Base-by-base conservation (phyloP, 2,888 invertebrate species). In the Pandemis heparana region DNA sequence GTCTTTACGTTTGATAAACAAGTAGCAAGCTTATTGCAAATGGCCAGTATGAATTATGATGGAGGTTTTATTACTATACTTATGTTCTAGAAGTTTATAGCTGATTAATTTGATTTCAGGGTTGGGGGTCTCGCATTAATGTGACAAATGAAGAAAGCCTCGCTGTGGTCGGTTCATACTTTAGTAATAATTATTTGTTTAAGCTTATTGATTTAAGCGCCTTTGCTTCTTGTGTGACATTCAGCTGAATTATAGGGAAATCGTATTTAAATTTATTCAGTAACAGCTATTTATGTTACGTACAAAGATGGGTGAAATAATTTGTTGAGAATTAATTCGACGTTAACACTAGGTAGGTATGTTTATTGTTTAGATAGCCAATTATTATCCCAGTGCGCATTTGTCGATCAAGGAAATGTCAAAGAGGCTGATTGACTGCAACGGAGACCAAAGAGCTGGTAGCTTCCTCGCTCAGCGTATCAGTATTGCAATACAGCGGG, bases 91-190 rank as follows among this genome's bases (percentile, higher is more conserved):
- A 60, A 70, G 53, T 74, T 74, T 70, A 74, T 65, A 61, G 43
- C 60, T 65, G 56, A 51, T 70, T 70, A 74, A 74, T 70, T 61
- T 69, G 63, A 46, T 65, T 70, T 70, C 69, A 48, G 64, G 65
- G 60, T 69, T 38, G 74, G 69, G 60, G 65, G 74, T 70, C 74
- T 61, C 48, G 16, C 56, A 39, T 73, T 51, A 65, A 65, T 38
- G 38, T 65, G 65, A 51, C 51, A 51, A 65, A 65, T 65, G 48
- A 48, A 38, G 65, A 65, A 51, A 51, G 51, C 32, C 10, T n/a
- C 16, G 10, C 46, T 5, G 46, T 43, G 32, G 51, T 9, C 51
- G 16, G 51, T 16, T 63, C 32, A n/a, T 23, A 43, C 63, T 14
- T 63, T 51, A 23, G 8, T 51, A 51, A 14, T 51, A 43, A 46